Conservation (phyloP, 2,113 vertebrate species). For the Struthio camelus region DNA sequence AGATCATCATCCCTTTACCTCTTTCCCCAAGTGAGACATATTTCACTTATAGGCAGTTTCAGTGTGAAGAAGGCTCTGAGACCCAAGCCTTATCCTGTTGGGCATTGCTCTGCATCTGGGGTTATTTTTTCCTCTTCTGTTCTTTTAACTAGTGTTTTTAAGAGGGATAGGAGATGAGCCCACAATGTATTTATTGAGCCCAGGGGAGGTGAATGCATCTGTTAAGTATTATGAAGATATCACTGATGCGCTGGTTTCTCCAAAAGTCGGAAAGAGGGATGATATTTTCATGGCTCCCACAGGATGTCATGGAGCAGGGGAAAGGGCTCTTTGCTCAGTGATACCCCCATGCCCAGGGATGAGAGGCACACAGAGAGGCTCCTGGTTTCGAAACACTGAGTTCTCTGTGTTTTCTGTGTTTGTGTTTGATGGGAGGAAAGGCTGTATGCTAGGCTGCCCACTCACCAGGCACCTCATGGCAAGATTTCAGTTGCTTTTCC, state of each 20-base stretch:
- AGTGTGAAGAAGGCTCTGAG: conserved; percentile 41
- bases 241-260: conserved; percentile 21
- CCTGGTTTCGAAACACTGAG: background rate
- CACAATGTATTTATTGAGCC: conserved; percentile 20
- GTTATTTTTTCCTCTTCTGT: background rate
- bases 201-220: background rate
- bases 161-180: conserved; percentile 28
- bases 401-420: background rate
- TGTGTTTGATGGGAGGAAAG: background rate
- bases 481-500: background rate
- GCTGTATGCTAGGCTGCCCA: background rate
- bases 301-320: background rate
- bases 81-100: background rate
- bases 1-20: conserved; percentile 16
- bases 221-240: conserved; percentile 33
- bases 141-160: conserved; percentile 43
- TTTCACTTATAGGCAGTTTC: background rate
- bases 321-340: background rate
- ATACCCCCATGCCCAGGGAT: background rate
- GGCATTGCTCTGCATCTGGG: background rate
- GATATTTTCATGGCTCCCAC: background rate
- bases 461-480: background rate
- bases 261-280: conserved; percentile 8
- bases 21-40: background rate
- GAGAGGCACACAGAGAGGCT: background rate